A percentile compares a stretch with the other conserved stretches of the same genome.
Evolutionary conservation across 2,113 vertebrate species (phyloP).

Genomic region (Uria lomvia): DNA sequence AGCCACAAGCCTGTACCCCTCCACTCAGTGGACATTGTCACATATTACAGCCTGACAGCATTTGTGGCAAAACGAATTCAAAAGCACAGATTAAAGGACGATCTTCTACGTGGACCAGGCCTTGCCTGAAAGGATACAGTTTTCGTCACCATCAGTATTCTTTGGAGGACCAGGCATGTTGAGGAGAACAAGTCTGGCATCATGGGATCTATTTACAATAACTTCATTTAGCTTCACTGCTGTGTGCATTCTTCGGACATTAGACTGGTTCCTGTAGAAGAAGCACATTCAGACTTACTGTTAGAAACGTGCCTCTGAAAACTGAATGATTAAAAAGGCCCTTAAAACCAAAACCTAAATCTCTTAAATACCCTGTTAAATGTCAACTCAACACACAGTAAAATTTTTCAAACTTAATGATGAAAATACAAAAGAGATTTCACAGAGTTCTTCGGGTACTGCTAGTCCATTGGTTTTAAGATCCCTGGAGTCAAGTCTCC

Average conservation of each 20-base stretch:
- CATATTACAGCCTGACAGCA: not conserved
- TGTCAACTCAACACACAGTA: not conserved
- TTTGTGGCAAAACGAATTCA: not conserved
- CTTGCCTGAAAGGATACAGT: slow-evolving; percentile 89
- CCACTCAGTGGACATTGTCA: not conserved
- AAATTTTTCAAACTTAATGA: not conserved
- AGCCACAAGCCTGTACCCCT: not conserved
- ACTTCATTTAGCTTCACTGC: slow-evolving; percentile 98
- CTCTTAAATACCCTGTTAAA: not conserved
- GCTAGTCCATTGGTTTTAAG: not conserved
- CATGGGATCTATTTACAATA: slow-evolving; percentile 93
- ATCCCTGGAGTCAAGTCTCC: not conserved
- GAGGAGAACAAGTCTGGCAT: slow-evolving; percentile 93
- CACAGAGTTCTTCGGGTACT: not conserved
- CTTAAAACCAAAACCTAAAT: not conserved
- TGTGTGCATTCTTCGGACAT: slow-evolving; percentile 96
- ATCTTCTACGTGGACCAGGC: not conserved
- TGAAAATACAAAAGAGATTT: not conserved
- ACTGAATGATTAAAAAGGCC: not conserved
- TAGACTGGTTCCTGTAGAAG: slow-evolving; percentile 87
- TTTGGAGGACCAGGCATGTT: slow-evolving; percentile 99
- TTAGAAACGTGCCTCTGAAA: not conserved
- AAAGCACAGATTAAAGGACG: not conserved
- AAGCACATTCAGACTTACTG: not conserved
- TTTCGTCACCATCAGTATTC: slow-evolving; percentile 92